phyloP scores from a whole-genome alignment of 2,113 vertebrate genomes.

The Phalacrocorax carbo region DNA sequence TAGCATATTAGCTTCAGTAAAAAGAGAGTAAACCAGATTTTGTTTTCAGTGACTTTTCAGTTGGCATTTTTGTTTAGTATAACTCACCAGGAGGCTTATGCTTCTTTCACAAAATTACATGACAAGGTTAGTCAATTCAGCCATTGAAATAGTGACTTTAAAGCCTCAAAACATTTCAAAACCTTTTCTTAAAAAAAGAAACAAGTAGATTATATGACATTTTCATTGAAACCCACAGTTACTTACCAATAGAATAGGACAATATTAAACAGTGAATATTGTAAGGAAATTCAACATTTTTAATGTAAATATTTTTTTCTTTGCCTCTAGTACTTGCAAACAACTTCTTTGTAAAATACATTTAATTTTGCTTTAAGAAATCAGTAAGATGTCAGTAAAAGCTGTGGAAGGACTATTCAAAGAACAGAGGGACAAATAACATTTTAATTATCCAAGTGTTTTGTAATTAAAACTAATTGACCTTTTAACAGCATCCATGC shows the following conservation, averaged over 20 bases:
- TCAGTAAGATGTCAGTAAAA: neutral
- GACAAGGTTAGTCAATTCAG: neutral
- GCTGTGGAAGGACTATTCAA: neutral
- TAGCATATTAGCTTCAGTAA: neutral
- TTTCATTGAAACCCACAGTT: neutral
- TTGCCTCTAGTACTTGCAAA: neutral
- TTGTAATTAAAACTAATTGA: neutral
- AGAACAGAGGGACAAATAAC: neutral
- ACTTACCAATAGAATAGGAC: neutral
- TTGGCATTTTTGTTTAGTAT: neutral
- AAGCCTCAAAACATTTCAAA: neutral
- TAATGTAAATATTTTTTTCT: neutral
- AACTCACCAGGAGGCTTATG: neutral
- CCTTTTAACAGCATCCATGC: neutral
- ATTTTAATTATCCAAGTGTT: neutral
- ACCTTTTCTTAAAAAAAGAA: neutral
- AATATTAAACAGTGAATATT: neutral
- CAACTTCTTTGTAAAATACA: neutral
- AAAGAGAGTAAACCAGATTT: neutral
- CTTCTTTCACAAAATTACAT: neutral
- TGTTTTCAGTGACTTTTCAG: neutral
- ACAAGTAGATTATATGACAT: neutral
- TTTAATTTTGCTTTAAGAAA: neutral
- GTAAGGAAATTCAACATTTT: neutral
- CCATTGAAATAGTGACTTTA: neutral